A percentile compares a stretch with the other conserved stretches of the same genome.
These are phyloP conservation scores for Cacoxenus indagator DNA, from an alignment of 2,888 invertebrate genomes.

Conservation along the genomic window DNA sequence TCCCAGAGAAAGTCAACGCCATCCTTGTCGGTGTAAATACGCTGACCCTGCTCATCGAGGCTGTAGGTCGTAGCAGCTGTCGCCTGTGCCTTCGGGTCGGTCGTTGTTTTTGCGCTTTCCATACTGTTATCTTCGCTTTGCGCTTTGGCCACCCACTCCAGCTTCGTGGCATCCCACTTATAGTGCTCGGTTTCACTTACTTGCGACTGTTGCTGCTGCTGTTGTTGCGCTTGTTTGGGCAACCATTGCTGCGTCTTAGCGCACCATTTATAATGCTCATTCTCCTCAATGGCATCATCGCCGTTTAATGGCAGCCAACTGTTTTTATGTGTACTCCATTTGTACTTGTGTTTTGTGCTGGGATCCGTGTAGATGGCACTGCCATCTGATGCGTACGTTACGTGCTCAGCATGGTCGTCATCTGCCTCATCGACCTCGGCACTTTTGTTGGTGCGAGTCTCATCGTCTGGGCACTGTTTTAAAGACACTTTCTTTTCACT, in stretches of 20 bases:
- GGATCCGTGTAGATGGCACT: constrained; percentile 84
- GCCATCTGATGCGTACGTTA: constrained; percentile 78
- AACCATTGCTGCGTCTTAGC: constrained; percentile 72
- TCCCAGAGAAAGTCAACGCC: constrained; percentile 95
- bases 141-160: constrained; percentile 73
- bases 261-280: constrained; percentile 69
- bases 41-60: constrained; percentile 84
- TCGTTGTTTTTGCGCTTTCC: neutral
- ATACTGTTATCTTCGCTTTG: neutral
- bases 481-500: constrained; percentile 15
- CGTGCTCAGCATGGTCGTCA: constrained; percentile 72
- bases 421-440: constrained; percentile 21
- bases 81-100: constrained; percentile 38
- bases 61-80: constrained; percentile 72
- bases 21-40: constrained; percentile 87
- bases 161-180: constrained; percentile 75
- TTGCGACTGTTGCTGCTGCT: constrained; percentile 11
- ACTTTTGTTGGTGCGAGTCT: constrained; percentile 11
- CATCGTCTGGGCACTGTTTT: neutral
- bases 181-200: constrained; percentile 71
- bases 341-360: constrained; percentile 76
- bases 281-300: constrained; percentile 70
- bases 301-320: constrained; percentile 70
- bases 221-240: constrained; percentile 57
- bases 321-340: constrained; percentile 74